These are phyloP conservation scores for Saccostrea cuccullata DNA, from an alignment of 1,140 invertebrate species.

Conservation along the genomic window DNA sequence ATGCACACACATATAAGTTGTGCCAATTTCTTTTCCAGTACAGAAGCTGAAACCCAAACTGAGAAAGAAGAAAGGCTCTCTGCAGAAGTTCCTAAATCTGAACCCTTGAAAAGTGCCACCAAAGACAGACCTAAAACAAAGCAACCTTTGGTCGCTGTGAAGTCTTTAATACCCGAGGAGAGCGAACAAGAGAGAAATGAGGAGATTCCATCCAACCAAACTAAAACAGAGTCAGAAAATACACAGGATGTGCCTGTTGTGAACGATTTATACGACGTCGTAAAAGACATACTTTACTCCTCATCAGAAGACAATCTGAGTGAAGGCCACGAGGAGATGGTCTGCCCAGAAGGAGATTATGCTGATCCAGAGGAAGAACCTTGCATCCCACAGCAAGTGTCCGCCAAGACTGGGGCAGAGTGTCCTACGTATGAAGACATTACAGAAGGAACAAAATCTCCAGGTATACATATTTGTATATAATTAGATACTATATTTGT, in stretches of 20 bases:
- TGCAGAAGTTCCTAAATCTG: background rate
- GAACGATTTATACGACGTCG: background rate
- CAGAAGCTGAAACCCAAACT: constrained; percentile 2
- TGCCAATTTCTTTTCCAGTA: background rate
- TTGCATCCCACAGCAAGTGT: background rate
- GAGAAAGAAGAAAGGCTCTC: background rate
- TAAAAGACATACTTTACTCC: background rate
- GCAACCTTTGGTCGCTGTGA: background rate
- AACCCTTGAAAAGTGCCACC: background rate
- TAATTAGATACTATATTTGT: background rate
- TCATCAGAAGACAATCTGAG: constrained; percentile 16
- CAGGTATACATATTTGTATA: too few relatives aligned
- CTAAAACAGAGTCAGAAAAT: background rate
- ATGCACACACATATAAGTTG: background rate
- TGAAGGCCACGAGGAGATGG: background rate
- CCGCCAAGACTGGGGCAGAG: background rate
- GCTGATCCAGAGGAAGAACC: background rate
- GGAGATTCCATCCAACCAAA: background rate
- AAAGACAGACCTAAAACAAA: background rate
- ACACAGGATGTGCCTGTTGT: background rate
- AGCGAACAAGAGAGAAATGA: background rate
- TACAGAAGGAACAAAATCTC: background rate
- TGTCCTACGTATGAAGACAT: constrained; percentile 12
- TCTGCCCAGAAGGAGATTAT: constrained; percentile 1
- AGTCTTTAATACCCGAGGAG: background rate